Base-by-base conservation (phyloP, 2,888 invertebrate species). In the Cyrtodaria siliqua region DNA sequence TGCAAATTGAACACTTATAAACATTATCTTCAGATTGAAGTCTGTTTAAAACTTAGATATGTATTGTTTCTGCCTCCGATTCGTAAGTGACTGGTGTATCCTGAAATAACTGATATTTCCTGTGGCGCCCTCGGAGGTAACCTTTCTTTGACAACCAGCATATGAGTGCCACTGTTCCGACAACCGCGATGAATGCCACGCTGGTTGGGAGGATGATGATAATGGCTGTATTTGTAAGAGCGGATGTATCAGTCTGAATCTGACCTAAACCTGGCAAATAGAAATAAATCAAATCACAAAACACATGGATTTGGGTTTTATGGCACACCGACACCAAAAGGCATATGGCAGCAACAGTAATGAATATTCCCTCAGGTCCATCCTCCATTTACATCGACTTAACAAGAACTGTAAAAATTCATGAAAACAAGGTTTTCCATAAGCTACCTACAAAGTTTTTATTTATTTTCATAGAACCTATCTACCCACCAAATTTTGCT, bases 111-210 rank as follows among this genome's bases (percentile, higher is more conserved):
- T 60, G 49, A 47, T 79, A 79, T 0, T 62, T 50, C 52, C 71
- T 79, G 52, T 79, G 74, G 49, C 70, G 18, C 16, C 76, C 70
- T 0, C 70, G 38, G 23, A 59, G 80, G 74, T 20, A 89, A 67
- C 27, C 76, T 74, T 49, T 89, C 88, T 57, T 84, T 69, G 33
- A 86, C 81, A 38, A 85, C 83, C 57, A 85, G 79, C 80, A 92
- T 84, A 14, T 86, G 70, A 81, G 88, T 88, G 49, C 82, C 82
- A 81, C 56, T 6, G 70, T 68, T 12, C 75, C 75, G 18, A 73
- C 64, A 0, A 78, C 40, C 16, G 69, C 70, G 3, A 83, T 38
- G 27, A 78, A 73, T 12, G 75, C 76, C 33, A 79, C 53, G 52
- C 68, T 71, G 29, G 68, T 55, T 18, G 74, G 71, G 42, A 79